Evolutionary conservation across 1,140 invertebrate species (phyloP).

Genomic region (Cydia strobilella): DNA sequence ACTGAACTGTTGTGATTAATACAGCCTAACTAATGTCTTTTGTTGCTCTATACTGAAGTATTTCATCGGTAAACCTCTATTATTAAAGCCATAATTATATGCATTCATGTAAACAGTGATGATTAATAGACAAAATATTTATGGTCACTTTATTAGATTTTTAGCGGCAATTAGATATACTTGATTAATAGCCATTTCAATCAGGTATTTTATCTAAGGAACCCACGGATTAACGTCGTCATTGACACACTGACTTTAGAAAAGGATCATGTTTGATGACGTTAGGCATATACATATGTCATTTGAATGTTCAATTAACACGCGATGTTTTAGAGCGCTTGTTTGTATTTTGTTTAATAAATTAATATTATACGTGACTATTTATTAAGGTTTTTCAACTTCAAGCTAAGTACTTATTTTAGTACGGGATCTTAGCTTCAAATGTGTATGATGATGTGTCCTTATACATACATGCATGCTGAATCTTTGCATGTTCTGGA

Average conservation of each 20-base stretch:
- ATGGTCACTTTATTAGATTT: conserved; percentile 2
- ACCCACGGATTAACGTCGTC: not conserved
- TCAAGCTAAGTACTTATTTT: no score
- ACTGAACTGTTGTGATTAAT: no score
- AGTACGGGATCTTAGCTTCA: no score
- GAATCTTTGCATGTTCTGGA: no score
- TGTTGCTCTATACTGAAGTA: not conserved
- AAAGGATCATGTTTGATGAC: conserved; percentile 8
- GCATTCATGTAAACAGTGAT: conserved; percentile 1
- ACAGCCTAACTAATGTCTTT: no score
- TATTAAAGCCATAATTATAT: not conserved
- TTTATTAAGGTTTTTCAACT: no score
- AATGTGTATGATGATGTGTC: no score
- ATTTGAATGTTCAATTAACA: conserved; percentile 13
- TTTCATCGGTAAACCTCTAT: not conserved
- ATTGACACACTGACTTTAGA: conserved; percentile 32
- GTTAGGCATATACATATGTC: not conserved
- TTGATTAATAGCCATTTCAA: conserved; percentile 21
- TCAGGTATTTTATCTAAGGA: conserved; percentile 18
- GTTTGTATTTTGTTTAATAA: not conserved
- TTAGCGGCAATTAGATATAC: not conserved
- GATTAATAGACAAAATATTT: conserved; percentile 12
- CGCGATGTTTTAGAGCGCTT: not conserved
- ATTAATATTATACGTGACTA: no score
- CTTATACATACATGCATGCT: no score